Conservation (phyloP, 2,797 vertebrate genomes). For the Amblyraja radiata region DNA sequence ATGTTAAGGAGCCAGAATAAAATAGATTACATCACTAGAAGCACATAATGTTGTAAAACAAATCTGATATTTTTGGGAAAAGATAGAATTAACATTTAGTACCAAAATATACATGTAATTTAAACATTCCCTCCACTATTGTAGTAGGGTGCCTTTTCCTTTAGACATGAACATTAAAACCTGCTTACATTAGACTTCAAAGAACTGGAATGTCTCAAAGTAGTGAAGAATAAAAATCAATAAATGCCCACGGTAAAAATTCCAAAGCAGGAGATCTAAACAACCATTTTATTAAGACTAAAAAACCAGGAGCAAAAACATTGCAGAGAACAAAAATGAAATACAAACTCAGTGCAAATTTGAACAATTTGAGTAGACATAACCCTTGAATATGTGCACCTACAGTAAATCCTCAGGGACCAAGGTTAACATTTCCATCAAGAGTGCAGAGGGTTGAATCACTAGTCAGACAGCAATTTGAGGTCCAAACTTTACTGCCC, state of each 20-base stretch:
- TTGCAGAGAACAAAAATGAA: slow-evolving; percentile 6
- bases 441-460: neutral
- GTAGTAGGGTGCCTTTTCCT: slow-evolving; percentile 43
- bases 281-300: slow-evolving; percentile 31
- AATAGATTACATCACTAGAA: neutral
- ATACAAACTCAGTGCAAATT: slow-evolving; percentile 30
- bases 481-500: neutral
- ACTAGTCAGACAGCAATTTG: neutral
- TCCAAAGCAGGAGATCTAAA: slow-evolving; percentile 41
- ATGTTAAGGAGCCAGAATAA: neutral
- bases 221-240: slow-evolving; percentile 37
- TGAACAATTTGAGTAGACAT: slow-evolving; percentile 10
- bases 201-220: neutral
- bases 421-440: slow-evolving; percentile 22
- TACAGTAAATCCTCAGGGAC: slow-evolving; percentile 5
- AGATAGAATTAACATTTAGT: slow-evolving; percentile 76
- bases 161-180: slow-evolving; percentile 54
- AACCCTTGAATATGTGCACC: neutral
- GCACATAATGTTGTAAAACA: neutral
- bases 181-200: slow-evolving; percentile 49
- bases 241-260: slow-evolving; percentile 52
- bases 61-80: slow-evolving; percentile 48
- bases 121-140: slow-evolving; percentile 45
- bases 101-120: slow-evolving; percentile 69
- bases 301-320: slow-evolving; percentile 17